Conservation (phyloP, 2,797 vertebrate genomes). For the Steatocranus sp. region DNA sequence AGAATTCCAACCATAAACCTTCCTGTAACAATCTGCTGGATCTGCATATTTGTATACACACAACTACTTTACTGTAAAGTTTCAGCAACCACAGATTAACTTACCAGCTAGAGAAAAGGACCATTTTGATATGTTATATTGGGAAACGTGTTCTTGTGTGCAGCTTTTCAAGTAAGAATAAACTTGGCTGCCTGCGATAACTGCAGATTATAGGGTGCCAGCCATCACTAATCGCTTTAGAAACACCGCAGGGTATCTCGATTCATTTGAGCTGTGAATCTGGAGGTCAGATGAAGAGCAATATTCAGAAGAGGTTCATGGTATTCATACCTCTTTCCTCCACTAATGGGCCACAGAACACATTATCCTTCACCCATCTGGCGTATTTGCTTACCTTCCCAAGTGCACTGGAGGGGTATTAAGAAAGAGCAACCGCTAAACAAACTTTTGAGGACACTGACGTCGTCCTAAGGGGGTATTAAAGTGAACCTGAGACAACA, state of each 20-base stretch:
- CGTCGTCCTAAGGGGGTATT: conserved; percentile 31
- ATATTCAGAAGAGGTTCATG: conserved; percentile 40
- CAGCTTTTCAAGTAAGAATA: background rate
- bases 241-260: conserved; percentile 23
- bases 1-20: background rate
- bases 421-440: conserved; percentile 26
- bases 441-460: conserved; percentile 53
- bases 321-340: conserved; percentile 40
- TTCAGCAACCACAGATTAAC: background rate
- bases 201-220: conserved; percentile 8
- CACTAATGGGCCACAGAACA: conserved; percentile 57
- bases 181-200: background rate
- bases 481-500: conserved; percentile 44
- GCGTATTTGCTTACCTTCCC: conserved; percentile 46
- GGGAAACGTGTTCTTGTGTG: background rate
- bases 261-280: conserved; percentile 35
- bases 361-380: conserved; percentile 59
- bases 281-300: conserved; percentile 58
- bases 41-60: background rate
- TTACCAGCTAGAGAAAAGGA: background rate
- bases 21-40: background rate
- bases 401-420: conserved; percentile 16
- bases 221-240: conserved; percentile 47
- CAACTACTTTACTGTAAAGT: background rate
- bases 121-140: background rate